Base-by-base conservation (phyloP, 1,140 invertebrate species). In the Drosophila kepulauana region DNA sequence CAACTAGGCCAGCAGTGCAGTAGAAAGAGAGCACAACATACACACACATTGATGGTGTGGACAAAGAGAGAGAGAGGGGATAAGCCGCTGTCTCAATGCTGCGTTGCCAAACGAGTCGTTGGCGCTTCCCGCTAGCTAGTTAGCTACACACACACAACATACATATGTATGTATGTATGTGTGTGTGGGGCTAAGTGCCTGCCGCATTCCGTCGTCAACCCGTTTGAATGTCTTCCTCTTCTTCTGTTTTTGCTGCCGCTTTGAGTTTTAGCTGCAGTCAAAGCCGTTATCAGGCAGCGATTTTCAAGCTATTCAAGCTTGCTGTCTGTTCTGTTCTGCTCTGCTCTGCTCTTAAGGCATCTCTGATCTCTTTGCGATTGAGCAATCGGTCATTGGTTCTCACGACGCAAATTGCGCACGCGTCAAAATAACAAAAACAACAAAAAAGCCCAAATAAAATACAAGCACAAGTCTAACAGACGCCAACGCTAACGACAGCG, bases 101-200 rank as follows among this genome's bases (percentile, higher is more conserved):
- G 73, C 76, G 81, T 80, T 67, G 79, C 67, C 84, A 88, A 86
- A 88, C 82, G 81, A 88, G 82, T 86, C 76, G 67, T 81, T 76
- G 75, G 67, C 48, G 75, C 80, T 79, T 88, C 88, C 82, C 79
- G 82, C 82, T 86, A 86, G 72, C 38, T 64, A 71, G 45, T 57
- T 54, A 43, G 25, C 7, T 20, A 35, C 30, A 20, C 35, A 20
- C 8, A 15, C 57, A 57, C 30, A 43, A 25, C 20, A 49, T 28
- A 49, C 48, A 49, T 52, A 51, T 54, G 5, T 8, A 16, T 62
- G 49, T 45, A 6, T 59, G 30, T 58, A 20, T 61, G 38, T 67
- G 30, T 48, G 43, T 48, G 41, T 38, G 33, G 30, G 61, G 16
- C 62, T 57, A 72, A 65, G 69, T 72, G 48, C 38, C 66, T 76